phyloP scores from a whole-genome alignment of 2,797 vertebrate species.

The Hephaestus fuliginosus region DNA sequence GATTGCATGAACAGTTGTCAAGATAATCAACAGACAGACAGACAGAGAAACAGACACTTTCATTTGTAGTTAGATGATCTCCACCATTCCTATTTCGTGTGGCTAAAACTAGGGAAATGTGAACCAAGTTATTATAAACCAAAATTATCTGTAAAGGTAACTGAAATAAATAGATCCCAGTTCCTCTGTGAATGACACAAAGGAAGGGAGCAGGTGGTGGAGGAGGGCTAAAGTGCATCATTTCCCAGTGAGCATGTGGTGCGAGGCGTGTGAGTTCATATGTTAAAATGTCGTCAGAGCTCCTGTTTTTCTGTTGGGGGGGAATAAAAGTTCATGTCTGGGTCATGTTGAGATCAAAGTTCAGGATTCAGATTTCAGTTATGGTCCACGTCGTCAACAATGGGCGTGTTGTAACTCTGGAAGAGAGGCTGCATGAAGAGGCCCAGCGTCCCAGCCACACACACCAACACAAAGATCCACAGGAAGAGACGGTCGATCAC shows the following conservation, averaged over 20 bases:
- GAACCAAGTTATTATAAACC: constrained; percentile 17
- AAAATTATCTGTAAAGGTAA: constrained; percentile 1
- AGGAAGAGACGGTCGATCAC: constrained; percentile 89
- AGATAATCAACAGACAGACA: too few relatives aligned
- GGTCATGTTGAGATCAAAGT: constrained; percentile 35
- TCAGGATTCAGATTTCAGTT: constrained; percentile 55
- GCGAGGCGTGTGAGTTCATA: constrained; percentile 44
- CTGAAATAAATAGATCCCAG: constrained; percentile 9
- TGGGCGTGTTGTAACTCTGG: constrained; percentile 85
- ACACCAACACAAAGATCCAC: constrained; percentile 89
- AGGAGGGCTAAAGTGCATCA: constrained; percentile 47
- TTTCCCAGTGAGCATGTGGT: constrained; percentile 58
- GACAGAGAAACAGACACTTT: too few relatives aligned
- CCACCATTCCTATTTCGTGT: not conserved
- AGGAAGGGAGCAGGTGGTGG: constrained; percentile 23
- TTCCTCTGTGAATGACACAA: constrained; percentile 27
- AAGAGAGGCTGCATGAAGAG: constrained; percentile 90
- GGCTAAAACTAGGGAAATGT: constrained; percentile 8
- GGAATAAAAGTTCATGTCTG: constrained; percentile 43
- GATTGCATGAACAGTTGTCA: too few relatives aligned
- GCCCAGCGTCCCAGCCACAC: constrained; percentile 85
- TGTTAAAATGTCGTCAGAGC: constrained; percentile 52
- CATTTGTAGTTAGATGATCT: not conserved
- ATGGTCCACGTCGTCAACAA: constrained; percentile 72
- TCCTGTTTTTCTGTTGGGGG: constrained; percentile 39